Evolutionary conservation across 2,113 vertebrate genomes (phyloP).

Genomic region (Thryonomys swinderianus): DNA sequence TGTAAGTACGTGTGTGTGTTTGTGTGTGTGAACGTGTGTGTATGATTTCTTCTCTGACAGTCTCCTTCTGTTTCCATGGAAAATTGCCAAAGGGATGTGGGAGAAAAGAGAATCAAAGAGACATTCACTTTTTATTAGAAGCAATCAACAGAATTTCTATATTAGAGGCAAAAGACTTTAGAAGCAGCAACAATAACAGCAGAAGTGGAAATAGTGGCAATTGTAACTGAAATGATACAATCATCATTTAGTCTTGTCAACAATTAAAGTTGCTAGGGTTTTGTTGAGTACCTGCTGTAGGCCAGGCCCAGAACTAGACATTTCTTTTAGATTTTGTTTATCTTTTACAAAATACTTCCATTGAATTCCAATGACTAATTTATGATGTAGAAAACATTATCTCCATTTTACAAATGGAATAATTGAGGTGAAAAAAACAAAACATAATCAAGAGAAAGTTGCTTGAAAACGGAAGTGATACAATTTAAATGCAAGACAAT

Average conservation of each 20-base stretch:
- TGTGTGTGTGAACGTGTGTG: conserved; percentile 29
- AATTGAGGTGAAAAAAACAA: neutral
- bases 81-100: conserved; percentile 45
- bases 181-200: neutral
- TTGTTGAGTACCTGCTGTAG: neutral
- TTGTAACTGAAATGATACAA: neutral
- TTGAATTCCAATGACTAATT: conserved; percentile 5
- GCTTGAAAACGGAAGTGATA: neutral
- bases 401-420: neutral
- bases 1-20: neutral
- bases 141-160: conserved; percentile 29
- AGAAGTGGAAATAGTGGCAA: neutral
- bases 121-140: conserved; percentile 60
- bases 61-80: conserved; percentile 73
- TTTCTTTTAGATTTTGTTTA: neutral
- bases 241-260: neutral
- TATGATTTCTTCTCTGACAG: conserved; percentile 35
- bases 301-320: neutral
- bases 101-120: conserved; percentile 11
- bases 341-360: neutral
- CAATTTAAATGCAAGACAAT: neutral
- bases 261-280: neutral
- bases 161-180: conserved; percentile 11
- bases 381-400: neutral
- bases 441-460: neutral